Percentiles rank a stretch among this genome's conserved stretches.
Conservation (phyloP, 2,888 invertebrate genomes). For the Anaspis maculata region DNA sequence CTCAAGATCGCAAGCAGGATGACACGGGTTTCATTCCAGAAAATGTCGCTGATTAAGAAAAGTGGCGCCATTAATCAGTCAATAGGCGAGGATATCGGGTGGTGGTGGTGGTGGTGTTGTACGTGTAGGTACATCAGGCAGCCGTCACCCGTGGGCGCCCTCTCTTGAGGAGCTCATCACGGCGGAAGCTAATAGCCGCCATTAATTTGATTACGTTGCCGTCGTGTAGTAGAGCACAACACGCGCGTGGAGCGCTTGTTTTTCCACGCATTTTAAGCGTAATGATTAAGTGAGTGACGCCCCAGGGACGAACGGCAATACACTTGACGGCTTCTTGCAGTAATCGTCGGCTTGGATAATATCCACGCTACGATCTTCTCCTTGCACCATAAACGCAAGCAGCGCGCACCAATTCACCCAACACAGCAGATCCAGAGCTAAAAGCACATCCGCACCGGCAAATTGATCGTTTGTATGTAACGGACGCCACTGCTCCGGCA, state of each 20-base stretch:
- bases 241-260: too few species aligned
- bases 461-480: slow-evolving; percentile 14
- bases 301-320: slow-evolving; percentile 16
- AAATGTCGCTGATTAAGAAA: too few species aligned
- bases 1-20: too few species aligned
- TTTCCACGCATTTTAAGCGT: slow-evolving; percentile 26
- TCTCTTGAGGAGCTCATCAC: slow-evolving; percentile 12
- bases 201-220: slow-evolving; percentile 21
- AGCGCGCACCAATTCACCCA: too few species aligned
- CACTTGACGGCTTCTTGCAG: slow-evolving; percentile 18
- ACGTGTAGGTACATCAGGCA: too few species aligned
- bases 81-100: too few species aligned
- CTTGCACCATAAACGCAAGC: too few species aligned
- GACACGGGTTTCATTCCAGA: too few species aligned
- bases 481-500: slow-evolving; percentile 6
- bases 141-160: slow-evolving; percentile 4
- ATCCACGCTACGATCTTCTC: slow-evolving; percentile 12
- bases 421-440: too few species aligned
- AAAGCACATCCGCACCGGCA: too few species aligned
- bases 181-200: slow-evolving; percentile 19
- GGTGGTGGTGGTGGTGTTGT: too few species aligned
- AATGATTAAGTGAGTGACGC: slow-evolving; percentile 23
- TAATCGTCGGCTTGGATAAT: slow-evolving; percentile 19
- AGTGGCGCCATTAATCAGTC: too few species aligned
- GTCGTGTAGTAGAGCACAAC: slow-evolving; percentile 17